A percentile compares a stretch with the other conserved stretches of the same genome.
These are phyloP conservation scores for Orius laevigatus DNA, from an alignment of 1,140 invertebrate species.

Conservation along the genomic window DNA sequence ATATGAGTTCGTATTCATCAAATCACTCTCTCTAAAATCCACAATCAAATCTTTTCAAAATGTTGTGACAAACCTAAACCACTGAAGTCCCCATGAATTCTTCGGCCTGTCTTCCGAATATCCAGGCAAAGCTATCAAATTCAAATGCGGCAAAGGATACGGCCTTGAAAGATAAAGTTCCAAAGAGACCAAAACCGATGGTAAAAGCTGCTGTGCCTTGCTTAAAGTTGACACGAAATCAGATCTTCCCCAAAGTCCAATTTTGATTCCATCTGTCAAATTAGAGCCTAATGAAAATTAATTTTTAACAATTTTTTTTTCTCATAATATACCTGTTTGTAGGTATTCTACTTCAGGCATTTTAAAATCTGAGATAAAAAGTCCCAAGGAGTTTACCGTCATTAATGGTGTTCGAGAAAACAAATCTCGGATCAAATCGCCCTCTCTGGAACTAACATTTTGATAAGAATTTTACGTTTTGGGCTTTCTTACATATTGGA, in stretches of 20 bases:
- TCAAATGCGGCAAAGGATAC: conserved; percentile 55
- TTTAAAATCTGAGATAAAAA: conserved; percentile 59
- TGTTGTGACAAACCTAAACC: conserved; percentile 59
- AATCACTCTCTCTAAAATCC: conserved; percentile 43
- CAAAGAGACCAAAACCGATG: conserved; percentile 42
- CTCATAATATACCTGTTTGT: conserved; percentile 16
- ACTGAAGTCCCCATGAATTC: conserved; percentile 58
- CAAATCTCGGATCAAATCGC: conserved; percentile 35
- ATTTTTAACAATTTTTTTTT: not conserved
- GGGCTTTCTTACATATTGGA: conserved; percentile 39
- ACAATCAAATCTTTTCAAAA: not conserved
- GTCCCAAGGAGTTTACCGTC: conserved; percentile 69
- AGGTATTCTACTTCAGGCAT: conserved; percentile 17
- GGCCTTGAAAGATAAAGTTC: conserved; percentile 50
- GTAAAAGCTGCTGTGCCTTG: conserved; percentile 43
- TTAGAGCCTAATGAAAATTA: conserved; percentile 8
- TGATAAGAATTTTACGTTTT: conserved; percentile 1
- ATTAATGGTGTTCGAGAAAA: conserved; percentile 61
- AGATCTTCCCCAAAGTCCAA: conserved; percentile 55
- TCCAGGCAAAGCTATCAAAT: conserved; percentile 70
- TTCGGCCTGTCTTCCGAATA: conserved; percentile 43
- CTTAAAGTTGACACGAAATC: conserved; percentile 45
- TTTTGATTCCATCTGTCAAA: conserved; percentile 20
- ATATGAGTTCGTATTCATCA: conserved; percentile 26
- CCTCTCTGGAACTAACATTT: conserved; percentile 15